Conservation (phyloP, 2,888 invertebrate species). For the Conus canariensis region DNA sequence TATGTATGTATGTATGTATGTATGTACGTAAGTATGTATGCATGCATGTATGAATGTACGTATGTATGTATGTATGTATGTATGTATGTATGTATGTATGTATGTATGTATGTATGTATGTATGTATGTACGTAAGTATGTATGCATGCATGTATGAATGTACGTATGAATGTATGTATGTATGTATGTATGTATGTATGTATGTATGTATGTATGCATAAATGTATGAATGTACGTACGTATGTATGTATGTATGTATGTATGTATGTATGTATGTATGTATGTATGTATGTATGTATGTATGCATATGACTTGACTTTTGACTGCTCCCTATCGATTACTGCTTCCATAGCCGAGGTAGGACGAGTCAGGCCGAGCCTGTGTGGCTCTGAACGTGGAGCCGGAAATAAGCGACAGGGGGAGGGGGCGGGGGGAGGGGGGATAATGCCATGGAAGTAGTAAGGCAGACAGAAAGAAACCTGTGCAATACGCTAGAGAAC, state of each 20-base stretch:
- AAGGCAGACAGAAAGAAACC: too few species aligned
- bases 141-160: conserved; percentile 20
- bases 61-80: conserved; percentile 20
- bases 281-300: conserved; percentile 32
- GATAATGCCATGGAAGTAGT: too few species aligned
- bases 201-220: conserved; percentile 21
- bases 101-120: conserved; percentile 11
- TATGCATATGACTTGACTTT: background rate
- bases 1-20: conserved; percentile 5
- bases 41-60: conserved; percentile 19
- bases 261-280: conserved; percentile 23
- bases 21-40: conserved; percentile 7
- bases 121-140: conserved; percentile 19
- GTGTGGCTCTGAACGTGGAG: too few species aligned
- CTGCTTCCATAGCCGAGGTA: too few species aligned
- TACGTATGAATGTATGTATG: background rate
- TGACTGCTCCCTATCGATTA: too few species aligned
- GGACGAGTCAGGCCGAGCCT: too few species aligned
- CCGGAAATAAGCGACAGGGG: too few species aligned
- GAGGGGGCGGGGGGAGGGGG: too few species aligned
- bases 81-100: conserved; percentile 11
- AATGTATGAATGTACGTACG: conserved; percentile 16
- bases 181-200: conserved; percentile 14
- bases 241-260: conserved; percentile 18
- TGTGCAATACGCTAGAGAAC: too few species aligned